Percentiles rank a stretch among this genome's conserved stretches.
Conservation (phyloP, 2,797 vertebrate genomes). For the Chrysocyon brachyurus region DNA sequence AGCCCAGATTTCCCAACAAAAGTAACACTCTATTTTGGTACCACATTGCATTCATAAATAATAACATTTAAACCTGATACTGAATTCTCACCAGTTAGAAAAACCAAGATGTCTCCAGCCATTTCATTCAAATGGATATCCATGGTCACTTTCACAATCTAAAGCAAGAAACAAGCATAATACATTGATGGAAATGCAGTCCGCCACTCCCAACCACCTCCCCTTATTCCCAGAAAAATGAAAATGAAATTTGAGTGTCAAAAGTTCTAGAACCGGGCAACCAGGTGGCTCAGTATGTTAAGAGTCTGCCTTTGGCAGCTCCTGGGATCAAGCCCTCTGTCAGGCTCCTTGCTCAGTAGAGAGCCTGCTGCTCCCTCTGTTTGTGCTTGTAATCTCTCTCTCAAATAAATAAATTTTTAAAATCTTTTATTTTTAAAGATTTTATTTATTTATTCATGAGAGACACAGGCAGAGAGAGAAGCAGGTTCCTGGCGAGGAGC, state of each 20-base stretch:
- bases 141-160: constrained; percentile 95
- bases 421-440: too few species aligned
- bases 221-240: background rate
- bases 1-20: constrained; percentile 10
- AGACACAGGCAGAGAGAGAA: too few species aligned
- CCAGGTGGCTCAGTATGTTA: too few species aligned
- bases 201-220: background rate
- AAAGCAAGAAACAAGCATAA: constrained; percentile 78
- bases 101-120: constrained; percentile 97
- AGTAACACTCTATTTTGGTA: background rate
- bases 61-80: constrained; percentile 33
- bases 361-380: too few species aligned
- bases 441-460: too few species aligned
- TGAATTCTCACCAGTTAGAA: constrained; percentile 93
- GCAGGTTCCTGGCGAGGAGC: too few species aligned
- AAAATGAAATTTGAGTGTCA: constrained; percentile 26
- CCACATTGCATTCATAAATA: background rate
- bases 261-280: background rate
- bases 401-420: too few species aligned
- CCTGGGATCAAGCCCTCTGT: too few species aligned
- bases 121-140: constrained; percentile 95
- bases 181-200: background rate
- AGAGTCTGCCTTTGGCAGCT: too few species aligned
- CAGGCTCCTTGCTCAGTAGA: too few species aligned
- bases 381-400: too few species aligned